Evolutionary conservation across 2,797 vertebrate genomes (phyloP), one percentile per base, ranked within the genome.

Genomic region (Mormyrus proboscirostris): DNA sequence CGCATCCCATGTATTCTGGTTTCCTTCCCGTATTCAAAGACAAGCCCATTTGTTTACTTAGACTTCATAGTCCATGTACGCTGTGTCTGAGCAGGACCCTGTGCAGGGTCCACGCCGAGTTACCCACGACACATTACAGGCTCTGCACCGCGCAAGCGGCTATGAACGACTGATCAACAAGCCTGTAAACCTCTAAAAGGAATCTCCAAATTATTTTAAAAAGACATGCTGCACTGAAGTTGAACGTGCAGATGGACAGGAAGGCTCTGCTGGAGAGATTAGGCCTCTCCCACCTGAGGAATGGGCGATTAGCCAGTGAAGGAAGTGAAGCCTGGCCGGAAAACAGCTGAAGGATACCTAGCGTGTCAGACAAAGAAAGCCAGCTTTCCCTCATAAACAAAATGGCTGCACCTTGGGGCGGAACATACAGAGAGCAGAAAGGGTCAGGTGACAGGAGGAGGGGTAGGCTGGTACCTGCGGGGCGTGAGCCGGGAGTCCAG

Each of bases 401-500:
- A 73, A 73, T 33, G 29, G 73, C 38, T n/a, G n/a, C 10, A 14
- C 9, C 82, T 50, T 2, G 47, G 44, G 22, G 82, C 2, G 79
- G 16, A 19, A 22, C 33, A 79, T 5, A 41, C 3, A 86, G 25
- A 86, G 25, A 29, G 8, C 4, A 49, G 49, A 51, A 1, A 3
- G 19, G 59, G 59, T 62, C 59, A 10, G 59, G 22, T 41, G 50
- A 7, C 19, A 55, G 5, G 65, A n/a, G 51, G 19, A 44, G 19
- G 76, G 16, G 38, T 4, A 5, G 44, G 6, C 1, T 22, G 55
- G 94, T 94, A 99, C 99, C 99, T 97, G 96, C 97, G 97, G 87
- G 98, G 98, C 0, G 98, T 99, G 33, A 99, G 94, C 57, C 99
- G 96, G 91, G 98, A 99, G 93, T 99, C 98, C 93, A 99, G 95